Conservation (phyloP, 2,797 vertebrate species). For the Lepilemur ruficaudatus region DNA sequence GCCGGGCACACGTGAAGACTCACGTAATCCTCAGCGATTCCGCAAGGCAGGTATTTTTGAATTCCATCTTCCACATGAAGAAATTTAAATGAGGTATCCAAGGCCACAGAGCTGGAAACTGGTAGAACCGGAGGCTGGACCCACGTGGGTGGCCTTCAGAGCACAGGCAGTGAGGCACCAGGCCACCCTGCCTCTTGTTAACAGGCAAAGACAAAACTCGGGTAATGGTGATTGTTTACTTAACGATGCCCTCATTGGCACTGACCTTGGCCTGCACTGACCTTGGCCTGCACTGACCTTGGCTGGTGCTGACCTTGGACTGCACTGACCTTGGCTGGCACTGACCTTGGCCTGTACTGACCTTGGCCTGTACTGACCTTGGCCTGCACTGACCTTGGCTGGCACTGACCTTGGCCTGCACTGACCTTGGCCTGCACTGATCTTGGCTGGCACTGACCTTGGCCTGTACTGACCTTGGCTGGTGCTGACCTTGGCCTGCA, state of each 20-base stretch:
- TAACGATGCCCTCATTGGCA: background rate
- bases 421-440: background rate
- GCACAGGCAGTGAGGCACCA: background rate
- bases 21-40: background rate
- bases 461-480: background rate
- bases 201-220: background rate
- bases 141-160: background rate
- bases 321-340: background rate
- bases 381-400: background rate
- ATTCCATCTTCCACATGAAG: background rate
- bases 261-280: background rate
- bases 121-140: background rate
- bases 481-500: background rate
- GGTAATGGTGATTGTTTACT: background rate
- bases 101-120: background rate
- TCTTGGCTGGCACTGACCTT: background rate
- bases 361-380: background rate
- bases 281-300: background rate
- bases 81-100: background rate
- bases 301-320: background rate
- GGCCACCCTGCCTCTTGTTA: background rate
- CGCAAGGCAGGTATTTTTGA: fast-evolving
- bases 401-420: background rate
- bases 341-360: background rate
- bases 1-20: fast-evolving